Evolutionary conservation across 2,113 vertebrate species (phyloP).

Genomic region (Galeopterus variegatus): DNA sequence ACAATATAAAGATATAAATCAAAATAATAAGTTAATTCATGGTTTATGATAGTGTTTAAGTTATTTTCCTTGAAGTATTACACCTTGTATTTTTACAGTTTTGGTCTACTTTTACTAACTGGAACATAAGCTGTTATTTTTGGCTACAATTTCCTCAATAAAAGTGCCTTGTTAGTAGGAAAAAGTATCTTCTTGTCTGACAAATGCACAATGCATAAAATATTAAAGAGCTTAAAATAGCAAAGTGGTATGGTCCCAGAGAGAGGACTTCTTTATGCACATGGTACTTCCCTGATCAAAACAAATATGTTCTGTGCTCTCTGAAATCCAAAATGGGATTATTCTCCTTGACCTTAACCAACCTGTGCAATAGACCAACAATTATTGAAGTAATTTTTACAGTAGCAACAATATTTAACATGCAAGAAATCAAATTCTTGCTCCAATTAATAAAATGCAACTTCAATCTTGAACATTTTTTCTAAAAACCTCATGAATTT

Average conservation of each 20-base stretch:
- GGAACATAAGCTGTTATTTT: constrained; percentile 65
- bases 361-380: constrained; percentile 47
- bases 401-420: constrained; percentile 60
- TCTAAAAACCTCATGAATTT: constrained; percentile 50
- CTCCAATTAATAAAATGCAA: constrained; percentile 63
- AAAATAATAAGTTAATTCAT: not conserved
- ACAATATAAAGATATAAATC: not conserved
- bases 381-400: constrained; percentile 62
- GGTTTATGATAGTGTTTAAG: not conserved
- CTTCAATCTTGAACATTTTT: constrained; percentile 66
- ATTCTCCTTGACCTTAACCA: constrained; percentile 49
- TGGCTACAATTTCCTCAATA: constrained; percentile 1
- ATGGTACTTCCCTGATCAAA: not conserved
- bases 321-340: not conserved
- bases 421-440: constrained; percentile 50
- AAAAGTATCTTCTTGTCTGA: constrained; percentile 38
- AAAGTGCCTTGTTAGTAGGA: constrained; percentile 12
- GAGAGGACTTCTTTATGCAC: not conserved
- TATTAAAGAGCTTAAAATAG: constrained; percentile 66
- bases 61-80: not conserved
- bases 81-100: not conserved
- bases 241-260: not conserved
- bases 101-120: constrained; percentile 44
- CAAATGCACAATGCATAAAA: constrained; percentile 61
- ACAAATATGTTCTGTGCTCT: constrained; percentile 28